Base-by-base conservation (phyloP, 1,140 invertebrate genomes). In the Thrips palmi region DNA sequence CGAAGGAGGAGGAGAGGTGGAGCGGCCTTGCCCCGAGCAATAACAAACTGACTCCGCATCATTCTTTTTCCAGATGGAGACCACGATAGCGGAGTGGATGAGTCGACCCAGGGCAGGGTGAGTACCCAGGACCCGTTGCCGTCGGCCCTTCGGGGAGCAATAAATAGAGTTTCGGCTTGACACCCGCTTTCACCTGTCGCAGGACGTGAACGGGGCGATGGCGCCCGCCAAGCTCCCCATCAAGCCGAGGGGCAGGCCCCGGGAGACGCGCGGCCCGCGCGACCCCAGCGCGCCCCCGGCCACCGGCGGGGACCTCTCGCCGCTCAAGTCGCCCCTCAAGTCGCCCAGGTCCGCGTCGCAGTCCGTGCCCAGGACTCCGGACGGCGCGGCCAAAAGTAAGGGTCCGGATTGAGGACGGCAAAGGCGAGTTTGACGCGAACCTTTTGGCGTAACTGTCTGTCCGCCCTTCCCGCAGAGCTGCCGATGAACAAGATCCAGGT, bases 401-500 rank as follows among this genome's bases (percentile, higher is more conserved):
- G n/a, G n/a, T n/a, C n/a, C n/a, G n/a, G n/a, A n/a, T n/a, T n/a
- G n/a, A n/a, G n/a, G n/a, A n/a, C n/a, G n/a, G n/a, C n/a, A n/a
- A n/a, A n/a, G n/a, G n/a, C n/a, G n/a, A n/a, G n/a, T n/a, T n/a
- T n/a, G n/a, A n/a, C n/a, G n/a, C n/a, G n/a, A n/a, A n/a, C n/a
- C n/a, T n/a, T n/a, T n/a, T n/a, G n/a, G n/a, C n/a, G n/a, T n/a
- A n/a, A n/a, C n/a, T n/a, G n/a, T n/a, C n/a, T n/a, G n/a, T n/a
- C n/a, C n/a, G n/a, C n/a, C n/a, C 40, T 34, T 39, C 56, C 64
- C 57, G 18, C 52, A 78, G 70, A 79, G 69, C 56, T 91, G 45
- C 83, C 86, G 37, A 89, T 89, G 80, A 91, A 89, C 53, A 91
- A 89, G 67, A 58, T 89, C 47, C 81, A 88, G 68, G 85, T 93